Base-by-base conservation (phyloP, 2,113 vertebrate species). In the Ploceus nigricollis region DNA sequence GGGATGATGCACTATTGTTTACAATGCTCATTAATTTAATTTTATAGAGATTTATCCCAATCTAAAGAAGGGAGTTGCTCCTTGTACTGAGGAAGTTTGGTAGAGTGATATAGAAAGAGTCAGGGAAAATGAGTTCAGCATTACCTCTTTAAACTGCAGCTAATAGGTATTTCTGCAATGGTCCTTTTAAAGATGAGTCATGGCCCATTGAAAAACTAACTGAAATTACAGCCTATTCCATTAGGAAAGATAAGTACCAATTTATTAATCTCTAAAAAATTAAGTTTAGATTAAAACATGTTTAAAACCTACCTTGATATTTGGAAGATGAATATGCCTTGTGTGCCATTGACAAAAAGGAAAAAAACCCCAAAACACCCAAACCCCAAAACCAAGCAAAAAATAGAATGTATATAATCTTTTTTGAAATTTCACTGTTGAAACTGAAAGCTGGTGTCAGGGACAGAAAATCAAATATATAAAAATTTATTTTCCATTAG, bases 161-260 rank as follows among this genome's bases (percentile, higher is more conserved):
- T 96, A 94, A 94, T 15, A 94, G 50, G 58, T 56, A 82, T 96
- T 96, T 97, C 95, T 96, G 96, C 90, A 96, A 39, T 86, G 82
- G 81, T 80, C 61, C 82, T 97, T 96, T 96, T 79, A 95, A 96
- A 95, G 76, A 66, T 14, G 58, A 96, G 70, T 85, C 31, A 39
- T 88, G 81, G 90, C 19, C 83, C 88, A 93, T 97, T 97, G 95
- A 83, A 97, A 97, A 93, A 90, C 65, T 92, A 93, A 88, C 94
- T 68, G 66, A 95, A 97, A 93, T 96, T 92, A 91, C 82, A 78
- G 68, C 50, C 91, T 68, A 88, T 97, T 95, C 97, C 92, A 97
- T 97, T 97, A 97, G 82, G 58, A 92, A 95, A 94, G 58, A 82
- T 94, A 94, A 97, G 97, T 95, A 81, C 57, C 42, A 82, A 84